Conservation (phyloP, 2,797 vertebrate species). For the Spinus olivaceus region DNA sequence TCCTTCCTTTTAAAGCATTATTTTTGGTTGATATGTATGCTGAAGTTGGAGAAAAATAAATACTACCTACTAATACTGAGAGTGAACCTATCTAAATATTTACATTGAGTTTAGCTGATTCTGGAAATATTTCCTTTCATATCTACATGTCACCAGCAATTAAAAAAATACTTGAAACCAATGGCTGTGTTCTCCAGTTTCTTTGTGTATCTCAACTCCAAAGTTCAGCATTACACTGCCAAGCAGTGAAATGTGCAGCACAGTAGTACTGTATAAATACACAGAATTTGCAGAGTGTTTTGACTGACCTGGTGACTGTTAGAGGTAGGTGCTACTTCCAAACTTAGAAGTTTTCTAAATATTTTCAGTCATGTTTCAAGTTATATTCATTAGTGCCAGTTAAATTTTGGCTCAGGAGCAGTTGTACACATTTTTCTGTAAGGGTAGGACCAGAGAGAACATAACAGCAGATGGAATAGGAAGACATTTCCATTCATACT, state of each 20-base stretch:
- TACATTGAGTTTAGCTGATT: neutral
- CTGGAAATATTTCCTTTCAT: neutral
- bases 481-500: neutral
- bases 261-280: neutral
- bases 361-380: neutral
- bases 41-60: neutral
- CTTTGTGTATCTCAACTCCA: neutral
- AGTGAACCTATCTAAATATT: neutral
- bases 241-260: neutral
- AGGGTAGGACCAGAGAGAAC: neutral
- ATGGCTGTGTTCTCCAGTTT: neutral
- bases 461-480: neutral
- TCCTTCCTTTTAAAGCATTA: neutral
- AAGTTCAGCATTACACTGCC: neutral
- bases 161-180: neutral
- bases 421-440: neutral
- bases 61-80: neutral
- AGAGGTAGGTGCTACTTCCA: constrained; percentile 18
- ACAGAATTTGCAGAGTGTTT: neutral
- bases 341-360: constrained; percentile 3
- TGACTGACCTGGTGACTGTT: neutral
- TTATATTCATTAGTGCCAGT: neutral
- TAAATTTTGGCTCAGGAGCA: neutral
- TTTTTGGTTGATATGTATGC: rapidly evolving
- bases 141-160: neutral